phyloP scores from a whole-genome alignment of 1,140 invertebrate genomes.

The Drosophila asahinai region DNA sequence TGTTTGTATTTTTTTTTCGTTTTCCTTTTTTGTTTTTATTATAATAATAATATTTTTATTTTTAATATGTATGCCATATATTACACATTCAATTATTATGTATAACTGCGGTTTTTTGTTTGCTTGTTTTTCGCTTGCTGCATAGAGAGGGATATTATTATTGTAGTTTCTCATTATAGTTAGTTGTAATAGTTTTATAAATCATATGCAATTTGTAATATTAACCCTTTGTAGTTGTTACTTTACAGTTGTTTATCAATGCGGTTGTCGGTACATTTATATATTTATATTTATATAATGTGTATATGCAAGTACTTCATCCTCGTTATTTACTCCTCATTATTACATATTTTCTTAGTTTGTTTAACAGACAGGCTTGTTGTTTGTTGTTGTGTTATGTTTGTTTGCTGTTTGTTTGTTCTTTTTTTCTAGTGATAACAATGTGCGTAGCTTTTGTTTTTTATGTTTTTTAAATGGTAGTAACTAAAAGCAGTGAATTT shows the following conservation, averaged over 20 bases:
- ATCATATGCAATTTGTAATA: slow-evolving; percentile 69
- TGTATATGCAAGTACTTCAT: slow-evolving; percentile 40
- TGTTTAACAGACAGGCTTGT: slow-evolving; percentile 50
- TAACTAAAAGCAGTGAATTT: slow-evolving; percentile 31
- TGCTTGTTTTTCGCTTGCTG: slow-evolving; percentile 57
- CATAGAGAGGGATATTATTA: slow-evolving; percentile 64
- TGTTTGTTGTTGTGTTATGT: neutral
- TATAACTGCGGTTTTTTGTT: slow-evolving; percentile 52
- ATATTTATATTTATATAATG: slow-evolving; percentile 48
- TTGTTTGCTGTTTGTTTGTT: too few relatives aligned
- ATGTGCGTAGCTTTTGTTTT: slow-evolving; percentile 47
- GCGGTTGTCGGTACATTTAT: slow-evolving; percentile 72
- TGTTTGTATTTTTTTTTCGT: slow-evolving; percentile 60
- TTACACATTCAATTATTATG: slow-evolving; percentile 65
- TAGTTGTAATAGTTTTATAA: slow-evolving; percentile 67
- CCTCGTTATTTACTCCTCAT: slow-evolving; percentile 31
- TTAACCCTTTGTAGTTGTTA: slow-evolving; percentile 62
- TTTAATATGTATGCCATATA: slow-evolving; percentile 67
- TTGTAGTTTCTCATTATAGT: slow-evolving; percentile 69
- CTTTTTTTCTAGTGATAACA: slow-evolving; percentile 50
- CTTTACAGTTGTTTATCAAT: slow-evolving; percentile 74
- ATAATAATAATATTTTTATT: slow-evolving; percentile 55
- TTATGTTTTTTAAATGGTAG: slow-evolving; percentile 24
- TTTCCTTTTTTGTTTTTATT: slow-evolving; percentile 39
- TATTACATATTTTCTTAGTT: slow-evolving; percentile 52